A percentile compares a stretch with the other conserved stretches of the same genome.
Evolutionary conservation across 2,797 vertebrate genomes (phyloP).

Genomic region (Caiman crocodilus): DNA sequence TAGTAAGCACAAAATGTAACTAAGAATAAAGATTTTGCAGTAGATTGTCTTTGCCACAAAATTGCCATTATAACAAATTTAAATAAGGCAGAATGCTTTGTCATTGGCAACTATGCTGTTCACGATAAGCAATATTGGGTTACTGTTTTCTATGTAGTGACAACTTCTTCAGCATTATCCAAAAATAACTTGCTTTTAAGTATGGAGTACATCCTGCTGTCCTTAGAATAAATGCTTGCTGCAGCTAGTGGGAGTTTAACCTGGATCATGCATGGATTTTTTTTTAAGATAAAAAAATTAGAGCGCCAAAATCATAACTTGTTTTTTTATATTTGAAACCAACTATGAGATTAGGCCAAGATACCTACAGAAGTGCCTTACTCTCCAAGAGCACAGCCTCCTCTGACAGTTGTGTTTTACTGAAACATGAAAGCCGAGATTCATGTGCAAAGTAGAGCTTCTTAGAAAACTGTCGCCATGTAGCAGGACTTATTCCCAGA

Average conservation of each 20-base stretch:
- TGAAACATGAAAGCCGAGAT: not conserved
- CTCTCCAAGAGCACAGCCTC: not conserved
- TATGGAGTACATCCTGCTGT: not conserved
- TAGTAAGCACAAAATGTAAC: slow-evolving; percentile 43
- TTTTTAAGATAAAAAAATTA: too few relatives aligned
- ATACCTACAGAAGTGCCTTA: not conserved
- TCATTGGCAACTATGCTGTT: not conserved
- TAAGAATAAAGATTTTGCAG: slow-evolving; percentile 36
- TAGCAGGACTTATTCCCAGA: not conserved
- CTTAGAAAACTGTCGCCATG: not conserved
- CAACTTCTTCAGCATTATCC: not conserved
- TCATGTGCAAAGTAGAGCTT: not conserved
- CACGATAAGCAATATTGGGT: not conserved
- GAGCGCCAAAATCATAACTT: not conserved
- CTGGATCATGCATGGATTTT: not conserved
- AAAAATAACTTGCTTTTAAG: not conserved
- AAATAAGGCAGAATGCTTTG: not conserved
- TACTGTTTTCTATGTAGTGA: not conserved
- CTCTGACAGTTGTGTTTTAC: not conserved
- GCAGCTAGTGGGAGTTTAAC: not conserved
- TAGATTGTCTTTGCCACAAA: not conserved
- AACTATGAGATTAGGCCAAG: not conserved
- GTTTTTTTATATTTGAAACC: not conserved
- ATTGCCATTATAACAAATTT: not conserved
- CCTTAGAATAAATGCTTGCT: not conserved